Percentiles rank a stretch among this genome's conserved stretches.
Conservation (phyloP, 1,140 invertebrate species). For the Drosophila sp. region DNA sequence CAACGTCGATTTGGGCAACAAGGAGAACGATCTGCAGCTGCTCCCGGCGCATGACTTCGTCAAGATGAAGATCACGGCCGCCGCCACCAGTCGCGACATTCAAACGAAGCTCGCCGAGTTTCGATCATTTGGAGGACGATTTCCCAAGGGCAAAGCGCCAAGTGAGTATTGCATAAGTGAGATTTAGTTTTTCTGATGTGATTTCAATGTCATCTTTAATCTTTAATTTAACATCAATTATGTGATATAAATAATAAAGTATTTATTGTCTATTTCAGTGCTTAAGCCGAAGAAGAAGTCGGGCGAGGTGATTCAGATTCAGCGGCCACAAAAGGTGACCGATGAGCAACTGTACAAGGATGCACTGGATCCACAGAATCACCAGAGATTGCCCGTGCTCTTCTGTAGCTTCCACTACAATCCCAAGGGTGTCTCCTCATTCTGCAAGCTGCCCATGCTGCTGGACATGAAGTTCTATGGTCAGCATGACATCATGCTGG, state of each 20-base stretch:
- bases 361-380: conserved; percentile 93
- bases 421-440: conserved; percentile 76
- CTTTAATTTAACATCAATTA: too few species aligned
- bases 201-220: too few species aligned
- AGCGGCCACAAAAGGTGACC: conserved; percentile 69
- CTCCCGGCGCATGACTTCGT: conserved; percentile 89
- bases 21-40: conserved; percentile 54
- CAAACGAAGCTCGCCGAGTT: conserved; percentile 93
- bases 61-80: conserved; percentile 88
- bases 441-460: conserved; percentile 74
- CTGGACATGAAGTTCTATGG: conserved; percentile 96
- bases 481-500: conserved; percentile 96
- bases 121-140: conserved; percentile 92
- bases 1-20: conserved; percentile 39
- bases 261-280: conserved; percentile 47
- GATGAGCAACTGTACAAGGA: conserved; percentile 86
- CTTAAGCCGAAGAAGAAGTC: conserved; percentile 58
- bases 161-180: conserved; percentile 48
- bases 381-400: conserved; percentile 94
- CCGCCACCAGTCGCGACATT: conserved; percentile 88
- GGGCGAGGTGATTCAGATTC: conserved; percentile 50
- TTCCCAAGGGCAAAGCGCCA: conserved; percentile 82
- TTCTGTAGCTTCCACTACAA: conserved; percentile 94
- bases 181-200: too few species aligned
- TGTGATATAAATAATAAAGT: too few species aligned